phyloP scores from a whole-genome alignment of 2,888 invertebrate genomes.

The Plagodis pulveraria region DNA sequence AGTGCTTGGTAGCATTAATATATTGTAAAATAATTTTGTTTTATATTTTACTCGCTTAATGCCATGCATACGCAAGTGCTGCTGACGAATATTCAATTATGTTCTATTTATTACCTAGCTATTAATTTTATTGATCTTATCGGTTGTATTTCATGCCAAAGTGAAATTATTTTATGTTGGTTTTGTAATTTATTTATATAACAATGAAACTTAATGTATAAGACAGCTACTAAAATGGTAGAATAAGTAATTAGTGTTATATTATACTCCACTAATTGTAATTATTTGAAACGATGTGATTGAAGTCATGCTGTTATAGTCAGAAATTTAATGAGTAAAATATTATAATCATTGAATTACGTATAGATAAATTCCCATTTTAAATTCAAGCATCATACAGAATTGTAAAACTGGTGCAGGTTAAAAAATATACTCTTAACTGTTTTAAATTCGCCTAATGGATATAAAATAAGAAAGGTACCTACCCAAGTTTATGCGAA shows the following conservation, averaged over 20 bases:
- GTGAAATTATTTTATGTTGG: slow-evolving; percentile 9
- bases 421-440: no score
- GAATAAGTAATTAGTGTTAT: background rate
- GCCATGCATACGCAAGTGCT: slow-evolving; percentile 2
- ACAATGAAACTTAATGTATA: slow-evolving; percentile 4
- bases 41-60: background rate
- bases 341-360: no score
- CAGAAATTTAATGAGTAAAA: no score
- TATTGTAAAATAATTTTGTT: background rate
- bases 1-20: slow-evolving; percentile 40
- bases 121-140: slow-evolving; percentile 4
- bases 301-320: no score
- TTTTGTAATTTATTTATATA: slow-evolving; percentile 8
- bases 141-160: slow-evolving; percentile 36
- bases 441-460: no score
- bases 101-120: slow-evolving; percentile 1
- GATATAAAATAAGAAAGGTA: no score
- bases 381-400: no score
- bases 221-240: slow-evolving; percentile 7
- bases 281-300: background rate
- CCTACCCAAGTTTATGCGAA: no score
- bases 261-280: slow-evolving; percentile 6
- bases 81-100: background rate
- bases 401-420: no score
- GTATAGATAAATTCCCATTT: no score